Percentiles rank a stretch among this genome's conserved stretches.
phyloP scores from a whole-genome alignment of 2,797 vertebrate species.

The Orientallactaga sibirica region DNA sequence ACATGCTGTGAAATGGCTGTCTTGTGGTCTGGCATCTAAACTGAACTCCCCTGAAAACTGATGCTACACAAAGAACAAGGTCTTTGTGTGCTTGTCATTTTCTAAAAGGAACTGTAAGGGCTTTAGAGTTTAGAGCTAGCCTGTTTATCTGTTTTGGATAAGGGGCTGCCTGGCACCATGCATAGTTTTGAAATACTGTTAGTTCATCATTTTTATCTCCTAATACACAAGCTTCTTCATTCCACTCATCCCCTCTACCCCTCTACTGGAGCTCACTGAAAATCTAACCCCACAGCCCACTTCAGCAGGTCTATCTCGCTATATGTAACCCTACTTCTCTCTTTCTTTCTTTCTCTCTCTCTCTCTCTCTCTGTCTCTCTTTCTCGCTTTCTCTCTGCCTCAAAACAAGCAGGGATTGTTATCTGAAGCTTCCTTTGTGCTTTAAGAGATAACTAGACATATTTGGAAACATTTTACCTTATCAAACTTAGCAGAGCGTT shows the following conservation, averaged over 20 bases:
- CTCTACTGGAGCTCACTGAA: neutral
- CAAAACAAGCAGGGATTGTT: neutral
- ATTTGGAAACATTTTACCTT: neutral
- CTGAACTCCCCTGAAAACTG: constrained; percentile 57
- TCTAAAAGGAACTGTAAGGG: constrained; percentile 55
- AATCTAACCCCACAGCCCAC: neutral
- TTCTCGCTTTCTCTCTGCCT: neutral
- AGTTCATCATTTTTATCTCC: constrained; percentile 20
- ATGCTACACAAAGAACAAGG: constrained; percentile 62
- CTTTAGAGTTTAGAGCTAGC: constrained; percentile 42
- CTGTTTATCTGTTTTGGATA: constrained; percentile 54
- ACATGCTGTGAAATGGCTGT: constrained; percentile 60
- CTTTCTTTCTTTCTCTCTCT: neutral
- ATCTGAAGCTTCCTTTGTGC: neutral
- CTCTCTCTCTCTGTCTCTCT: too few species aligned
- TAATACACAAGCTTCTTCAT: neutral
- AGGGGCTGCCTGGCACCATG: constrained; percentile 26
- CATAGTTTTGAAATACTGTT: constrained; percentile 37
- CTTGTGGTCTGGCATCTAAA: constrained; percentile 55
- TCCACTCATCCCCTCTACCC: neutral
- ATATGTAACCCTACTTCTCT: neutral
- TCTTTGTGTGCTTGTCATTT: constrained; percentile 55
- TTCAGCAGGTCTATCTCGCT: neutral
- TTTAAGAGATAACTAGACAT: constrained; percentile 18
- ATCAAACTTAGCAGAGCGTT: neutral